A percentile compares a stretch with the other conserved stretches of the same genome.
Evolutionary conservation across 2,797 vertebrate genomes (phyloP).

Genomic region (Cirrhinus mrigala): DNA sequence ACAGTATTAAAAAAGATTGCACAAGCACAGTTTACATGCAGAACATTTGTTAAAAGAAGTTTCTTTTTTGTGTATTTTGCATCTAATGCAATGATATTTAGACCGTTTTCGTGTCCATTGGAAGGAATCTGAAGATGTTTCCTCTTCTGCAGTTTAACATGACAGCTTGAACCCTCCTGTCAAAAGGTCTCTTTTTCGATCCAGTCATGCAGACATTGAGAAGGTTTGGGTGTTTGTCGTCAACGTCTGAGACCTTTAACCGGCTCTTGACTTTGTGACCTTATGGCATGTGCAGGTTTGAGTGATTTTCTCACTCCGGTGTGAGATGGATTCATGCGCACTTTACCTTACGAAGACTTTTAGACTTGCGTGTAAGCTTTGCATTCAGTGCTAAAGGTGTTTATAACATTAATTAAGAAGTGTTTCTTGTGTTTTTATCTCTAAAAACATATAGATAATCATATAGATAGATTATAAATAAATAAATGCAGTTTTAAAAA

Average conservation of each 20-base stretch:
- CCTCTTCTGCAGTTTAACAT: conserved; percentile 12
- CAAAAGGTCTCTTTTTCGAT: not conserved
- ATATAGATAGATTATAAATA: too few species aligned
- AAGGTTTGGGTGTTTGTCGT: not conserved
- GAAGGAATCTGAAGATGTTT: not conserved
- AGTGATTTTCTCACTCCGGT: not conserved
- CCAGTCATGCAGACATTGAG: not conserved
- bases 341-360: not conserved
- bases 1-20: not conserved
- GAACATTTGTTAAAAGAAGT: not conserved
- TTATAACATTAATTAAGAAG: not conserved
- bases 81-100: not conserved
- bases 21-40: not conserved
- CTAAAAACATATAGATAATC: too few species aligned
- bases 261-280: not conserved
- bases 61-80: not conserved
- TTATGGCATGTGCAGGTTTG: not conserved
- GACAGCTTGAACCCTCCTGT: not conserved
- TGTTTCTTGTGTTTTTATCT: not conserved
- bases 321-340: not conserved
- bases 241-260: not conserved
- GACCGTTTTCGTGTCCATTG: not conserved
- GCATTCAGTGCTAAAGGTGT: not conserved
- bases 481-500: too few species aligned
- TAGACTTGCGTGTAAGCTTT: not conserved